Conservation (phyloP, 2,113 vertebrate species). For the Epinephelus cyanopodus region DNA sequence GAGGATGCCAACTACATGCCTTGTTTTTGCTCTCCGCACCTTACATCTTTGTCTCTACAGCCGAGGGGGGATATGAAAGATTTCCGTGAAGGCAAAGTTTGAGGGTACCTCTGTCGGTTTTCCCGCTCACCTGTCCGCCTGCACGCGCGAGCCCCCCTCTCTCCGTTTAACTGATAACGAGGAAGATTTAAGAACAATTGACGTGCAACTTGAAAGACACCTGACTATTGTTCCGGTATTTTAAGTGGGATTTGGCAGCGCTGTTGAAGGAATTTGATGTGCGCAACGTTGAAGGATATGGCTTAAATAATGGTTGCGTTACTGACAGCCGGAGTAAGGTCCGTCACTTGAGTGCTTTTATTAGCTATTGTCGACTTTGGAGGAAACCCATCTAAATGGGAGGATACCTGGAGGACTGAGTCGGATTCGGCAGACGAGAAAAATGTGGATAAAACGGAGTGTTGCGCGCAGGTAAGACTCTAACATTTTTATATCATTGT, state of each 20-base stretch:
- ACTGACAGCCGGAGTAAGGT: conserved; percentile 81
- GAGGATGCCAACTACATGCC: conserved; percentile 71
- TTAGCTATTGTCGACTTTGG: conserved; percentile 76
- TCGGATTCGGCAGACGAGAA: conserved; percentile 77
- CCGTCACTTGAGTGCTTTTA: conserved; percentile 79
- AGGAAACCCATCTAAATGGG: conserved; percentile 82
- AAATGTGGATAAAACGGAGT: conserved; percentile 88
- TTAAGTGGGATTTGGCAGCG: conserved; percentile 41
- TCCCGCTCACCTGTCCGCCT: conserved; percentile 72
- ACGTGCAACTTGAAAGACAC: conserved; percentile 67
- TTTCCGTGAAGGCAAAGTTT: conserved; percentile 83
- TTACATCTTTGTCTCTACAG: conserved; percentile 43
- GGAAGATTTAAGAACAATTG: conserved; percentile 37
- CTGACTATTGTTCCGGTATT: conserved; percentile 33
- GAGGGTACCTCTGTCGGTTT: conserved; percentile 60
- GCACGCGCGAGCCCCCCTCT: conserved; percentile 20
- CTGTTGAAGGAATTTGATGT: conserved; percentile 70
- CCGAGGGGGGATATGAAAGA: conserved; percentile 39
- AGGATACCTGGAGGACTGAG: conserved; percentile 84
- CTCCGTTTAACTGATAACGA: conserved; percentile 2
- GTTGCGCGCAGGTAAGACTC: conserved; percentile 85
- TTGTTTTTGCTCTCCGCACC: conserved; percentile 34
- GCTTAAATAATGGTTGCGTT: conserved; percentile 79
- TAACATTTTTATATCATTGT: not conserved
- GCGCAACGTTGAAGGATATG: conserved; percentile 74